Evolutionary conservation across 1,140 invertebrate genomes (phyloP).

Genomic region (Orchestia grillus): DNA sequence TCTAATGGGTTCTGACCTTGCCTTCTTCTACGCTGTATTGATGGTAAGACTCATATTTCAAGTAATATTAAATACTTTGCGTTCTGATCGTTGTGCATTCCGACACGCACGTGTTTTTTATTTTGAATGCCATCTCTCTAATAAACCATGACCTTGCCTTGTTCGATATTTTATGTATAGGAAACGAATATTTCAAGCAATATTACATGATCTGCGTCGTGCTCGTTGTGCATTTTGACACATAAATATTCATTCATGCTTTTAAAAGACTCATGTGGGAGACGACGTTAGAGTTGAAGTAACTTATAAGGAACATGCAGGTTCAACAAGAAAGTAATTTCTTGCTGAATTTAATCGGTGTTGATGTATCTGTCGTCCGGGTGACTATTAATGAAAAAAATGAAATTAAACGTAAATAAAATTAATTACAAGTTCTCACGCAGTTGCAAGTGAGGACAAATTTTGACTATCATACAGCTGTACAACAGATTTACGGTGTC

Average conservation of each 20-base stretch:
- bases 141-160: too few species aligned
- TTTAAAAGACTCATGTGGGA: neutral
- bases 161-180: too few species aligned
- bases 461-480: too few species aligned
- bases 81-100: neutral
- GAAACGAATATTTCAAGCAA: too few species aligned
- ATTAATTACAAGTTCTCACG: too few species aligned
- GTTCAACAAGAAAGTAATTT: neutral
- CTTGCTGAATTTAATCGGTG: neutral
- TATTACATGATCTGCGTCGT: neutral
- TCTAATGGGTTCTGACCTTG: neutral
- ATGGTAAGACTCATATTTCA: neutral
- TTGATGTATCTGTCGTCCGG: neutral
- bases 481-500: too few species aligned
- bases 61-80: neutral
- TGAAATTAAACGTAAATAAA: neutral
- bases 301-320: too few species aligned
- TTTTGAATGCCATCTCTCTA: too few species aligned
- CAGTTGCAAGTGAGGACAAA: too few species aligned
- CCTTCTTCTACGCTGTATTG: neutral
- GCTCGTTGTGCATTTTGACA: neutral
- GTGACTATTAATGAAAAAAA: neutral
- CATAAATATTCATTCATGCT: neutral
- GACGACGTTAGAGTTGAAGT: neutral
- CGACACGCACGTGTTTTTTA: too few species aligned